Conservation (phyloP, 2,797 vertebrate species). For the Melanogrammus aeglefinus region DNA sequence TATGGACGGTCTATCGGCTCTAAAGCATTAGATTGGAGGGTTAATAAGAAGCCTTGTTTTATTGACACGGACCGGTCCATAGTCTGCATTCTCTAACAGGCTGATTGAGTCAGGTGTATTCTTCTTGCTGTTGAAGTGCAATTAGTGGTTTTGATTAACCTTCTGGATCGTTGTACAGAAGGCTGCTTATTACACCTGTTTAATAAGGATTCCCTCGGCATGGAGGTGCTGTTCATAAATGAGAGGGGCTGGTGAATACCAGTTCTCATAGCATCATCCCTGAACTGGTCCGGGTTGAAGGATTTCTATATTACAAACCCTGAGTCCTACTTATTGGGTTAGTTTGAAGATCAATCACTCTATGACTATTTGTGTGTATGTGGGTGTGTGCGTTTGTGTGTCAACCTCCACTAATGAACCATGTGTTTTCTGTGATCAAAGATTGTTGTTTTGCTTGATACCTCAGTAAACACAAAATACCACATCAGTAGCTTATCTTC, state of each 20-base stretch:
- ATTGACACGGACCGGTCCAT: background rate
- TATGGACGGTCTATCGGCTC: background rate
- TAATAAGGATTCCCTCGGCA: background rate
- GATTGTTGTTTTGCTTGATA: background rate
- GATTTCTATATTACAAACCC: background rate
- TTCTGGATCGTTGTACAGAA: background rate
- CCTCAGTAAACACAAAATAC: background rate
- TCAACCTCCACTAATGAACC: background rate
- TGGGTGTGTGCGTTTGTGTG: background rate
- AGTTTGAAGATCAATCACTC: background rate
- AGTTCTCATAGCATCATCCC: background rate
- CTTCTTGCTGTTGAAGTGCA: background rate
- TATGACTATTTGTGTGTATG: background rate
- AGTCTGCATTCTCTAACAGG: background rate
- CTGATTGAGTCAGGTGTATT: background rate
- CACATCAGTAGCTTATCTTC: background rate
- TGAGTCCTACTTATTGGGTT: background rate
- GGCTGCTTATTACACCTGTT: background rate
- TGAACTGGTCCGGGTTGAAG: background rate
- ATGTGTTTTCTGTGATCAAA: background rate
- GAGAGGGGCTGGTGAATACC: background rate
- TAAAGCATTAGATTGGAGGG: background rate
- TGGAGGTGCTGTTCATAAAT: background rate
- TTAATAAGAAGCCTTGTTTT: background rate
- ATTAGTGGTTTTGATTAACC: background rate